Percentiles rank a stretch among this genome's conserved stretches.
These are phyloP conservation scores for Latrodectus hesperus DNA, from an alignment of 2,888 invertebrate genomes.

Conservation along the genomic window DNA sequence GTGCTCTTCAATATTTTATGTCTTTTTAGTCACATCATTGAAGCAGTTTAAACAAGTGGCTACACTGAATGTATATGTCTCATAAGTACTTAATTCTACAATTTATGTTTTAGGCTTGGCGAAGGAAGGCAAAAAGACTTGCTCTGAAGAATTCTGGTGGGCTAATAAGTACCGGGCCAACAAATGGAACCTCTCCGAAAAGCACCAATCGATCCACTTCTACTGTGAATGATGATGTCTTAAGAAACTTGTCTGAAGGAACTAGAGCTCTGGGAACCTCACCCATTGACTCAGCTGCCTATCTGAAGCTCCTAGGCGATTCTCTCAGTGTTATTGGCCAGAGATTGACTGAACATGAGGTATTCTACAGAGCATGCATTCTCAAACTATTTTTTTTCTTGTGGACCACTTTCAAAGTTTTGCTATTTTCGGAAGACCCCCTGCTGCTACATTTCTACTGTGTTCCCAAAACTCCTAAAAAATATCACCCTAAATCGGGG, in stretches of 20 bases:
- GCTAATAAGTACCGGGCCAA: constrained; percentile 75
- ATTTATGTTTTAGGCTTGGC: constrained; percentile 81
- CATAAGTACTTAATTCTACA: background rate
- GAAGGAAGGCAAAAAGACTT: constrained; percentile 84
- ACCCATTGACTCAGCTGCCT: constrained; percentile 92
- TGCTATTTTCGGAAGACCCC: no score
- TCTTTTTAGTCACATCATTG: no score
- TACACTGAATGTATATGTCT: no score
- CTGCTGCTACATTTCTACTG: no score
- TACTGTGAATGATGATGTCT: constrained; percentile 26
- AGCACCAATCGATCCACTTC: constrained; percentile 1
- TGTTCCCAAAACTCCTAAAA: no score
- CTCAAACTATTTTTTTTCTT: no score
- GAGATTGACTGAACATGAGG: constrained; percentile 92
- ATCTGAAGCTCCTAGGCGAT: constrained; percentile 92
- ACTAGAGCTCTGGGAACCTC: constrained; percentile 75
- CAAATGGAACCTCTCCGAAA: constrained; percentile 3
- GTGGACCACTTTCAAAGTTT: no score
- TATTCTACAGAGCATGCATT: no score
- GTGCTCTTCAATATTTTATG: no score
- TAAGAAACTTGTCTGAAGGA: constrained; percentile 8
- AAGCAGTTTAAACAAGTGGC: no score
- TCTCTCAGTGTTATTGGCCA: constrained; percentile 95
- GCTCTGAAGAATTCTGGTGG: constrained; percentile 77
- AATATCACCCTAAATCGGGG: no score